These are phyloP conservation scores for Marmota flaviventris DNA, from an alignment of 2,113 vertebrate species.

Conservation along the genomic window DNA sequence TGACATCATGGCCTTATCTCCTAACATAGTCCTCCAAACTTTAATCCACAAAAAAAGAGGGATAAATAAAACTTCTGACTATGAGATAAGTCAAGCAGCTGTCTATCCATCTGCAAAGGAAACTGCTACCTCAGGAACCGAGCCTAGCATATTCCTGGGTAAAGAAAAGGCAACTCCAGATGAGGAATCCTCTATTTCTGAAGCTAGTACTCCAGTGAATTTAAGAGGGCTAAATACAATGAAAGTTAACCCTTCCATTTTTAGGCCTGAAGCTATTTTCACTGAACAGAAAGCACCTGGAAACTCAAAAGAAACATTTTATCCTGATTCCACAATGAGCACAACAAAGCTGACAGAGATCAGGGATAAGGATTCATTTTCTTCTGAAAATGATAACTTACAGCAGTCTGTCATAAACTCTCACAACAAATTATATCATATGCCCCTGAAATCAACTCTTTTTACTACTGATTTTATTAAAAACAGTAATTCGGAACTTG, in stretches of 20 bases:
- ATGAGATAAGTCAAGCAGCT: background rate
- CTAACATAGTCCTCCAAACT: background rate
- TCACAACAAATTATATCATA: background rate
- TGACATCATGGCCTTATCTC: background rate
- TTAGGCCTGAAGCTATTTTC: background rate
- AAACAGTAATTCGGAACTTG: constrained; percentile 19
- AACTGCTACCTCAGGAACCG: background rate
- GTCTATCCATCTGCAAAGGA: background rate
- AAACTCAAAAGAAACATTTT: constrained; percentile 41
- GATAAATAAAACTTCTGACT: background rate
- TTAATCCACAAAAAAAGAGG: background rate
- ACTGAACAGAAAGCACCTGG: background rate
- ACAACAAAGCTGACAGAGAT: background rate
- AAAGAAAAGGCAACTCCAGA: background rate
- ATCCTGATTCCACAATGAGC: background rate
- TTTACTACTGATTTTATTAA: background rate
- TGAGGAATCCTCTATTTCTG: background rate
- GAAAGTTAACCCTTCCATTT: background rate
- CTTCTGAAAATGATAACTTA: background rate
- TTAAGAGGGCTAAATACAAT: background rate
- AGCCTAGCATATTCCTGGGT: background rate
- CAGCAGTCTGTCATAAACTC: background rate
- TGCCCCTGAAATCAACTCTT: background rate
- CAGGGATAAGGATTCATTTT: background rate
- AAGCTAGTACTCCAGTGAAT: background rate